These are phyloP conservation scores for Limenitis camilla DNA, from an alignment of 2,888 invertebrate genomes.

Conservation along the genomic window DNA sequence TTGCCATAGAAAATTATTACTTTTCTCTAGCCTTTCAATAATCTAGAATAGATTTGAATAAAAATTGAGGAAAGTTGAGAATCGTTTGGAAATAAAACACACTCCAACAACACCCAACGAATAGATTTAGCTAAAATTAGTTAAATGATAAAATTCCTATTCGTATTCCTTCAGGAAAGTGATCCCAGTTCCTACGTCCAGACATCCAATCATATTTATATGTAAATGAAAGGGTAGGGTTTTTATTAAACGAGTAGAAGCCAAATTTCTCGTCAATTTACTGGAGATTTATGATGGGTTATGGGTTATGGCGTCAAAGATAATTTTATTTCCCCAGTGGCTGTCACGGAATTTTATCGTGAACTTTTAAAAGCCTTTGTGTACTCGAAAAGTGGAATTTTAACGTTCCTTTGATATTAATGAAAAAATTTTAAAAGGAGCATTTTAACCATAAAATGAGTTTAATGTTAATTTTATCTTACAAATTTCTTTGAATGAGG, in stretches of 20 bases:
- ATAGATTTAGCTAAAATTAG: no score
- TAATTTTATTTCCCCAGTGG: conserved; percentile 9
- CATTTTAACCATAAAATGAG: no score
- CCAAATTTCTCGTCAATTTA: conserved; percentile 21
- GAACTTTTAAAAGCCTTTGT: conserved; percentile 5
- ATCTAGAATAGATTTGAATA: no score
- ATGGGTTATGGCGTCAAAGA: conserved; percentile 13
- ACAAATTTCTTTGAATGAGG: no score
- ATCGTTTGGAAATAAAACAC: no score
- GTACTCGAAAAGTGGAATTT: background rate
- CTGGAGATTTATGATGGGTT: conserved; percentile 18
- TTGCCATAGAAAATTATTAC: background rate
- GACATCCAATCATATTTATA: conserved; percentile 34
- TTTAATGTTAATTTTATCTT: no score
- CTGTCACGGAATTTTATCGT: background rate
- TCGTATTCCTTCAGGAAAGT: conserved; percentile 13
- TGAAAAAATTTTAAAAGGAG: background rate
- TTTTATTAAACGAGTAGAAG: conserved; percentile 27
- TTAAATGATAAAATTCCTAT: background rate
- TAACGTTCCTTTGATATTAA: background rate
- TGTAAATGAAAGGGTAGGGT: conserved; percentile 31
- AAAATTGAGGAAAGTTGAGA: no score
- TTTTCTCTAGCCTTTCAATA: no score
- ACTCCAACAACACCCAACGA: no score
- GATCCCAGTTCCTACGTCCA: conserved; percentile 10